A percentile compares a stretch with the other conserved stretches of the same genome.
Conservation (phyloP, 2,113 vertebrate genomes). For the Zootoca vivipara region DNA sequence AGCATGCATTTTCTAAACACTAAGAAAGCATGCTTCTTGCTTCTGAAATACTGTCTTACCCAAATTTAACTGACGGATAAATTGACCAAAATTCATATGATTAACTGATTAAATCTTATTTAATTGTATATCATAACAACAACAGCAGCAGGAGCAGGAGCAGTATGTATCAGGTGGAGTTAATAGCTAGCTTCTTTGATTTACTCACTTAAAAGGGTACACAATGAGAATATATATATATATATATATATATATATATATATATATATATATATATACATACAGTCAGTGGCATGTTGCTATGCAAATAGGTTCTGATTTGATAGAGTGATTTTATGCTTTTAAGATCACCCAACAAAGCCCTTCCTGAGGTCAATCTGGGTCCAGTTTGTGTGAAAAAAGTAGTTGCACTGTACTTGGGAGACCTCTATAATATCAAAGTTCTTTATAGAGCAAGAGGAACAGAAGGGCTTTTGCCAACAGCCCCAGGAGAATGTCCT, state of each 20-base stretch:
- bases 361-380: neutral
- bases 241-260: too few species aligned
- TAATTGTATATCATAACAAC: neutral
- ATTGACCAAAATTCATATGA: neutral
- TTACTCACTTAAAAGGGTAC: neutral
- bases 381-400: neutral
- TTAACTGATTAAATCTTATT: neutral
- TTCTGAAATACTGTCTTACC: neutral
- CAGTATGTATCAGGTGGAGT: neutral
- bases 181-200: neutral
- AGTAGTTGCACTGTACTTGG: too few species aligned
- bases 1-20: neutral
- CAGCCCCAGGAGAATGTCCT: neutral
- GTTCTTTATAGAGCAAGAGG: neutral
- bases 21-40: neutral
- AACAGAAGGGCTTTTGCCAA: slow-evolving; percentile 32
- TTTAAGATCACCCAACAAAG: neutral
- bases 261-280: neutral
- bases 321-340: neutral
- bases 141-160: neutral
- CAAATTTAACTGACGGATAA: neutral
- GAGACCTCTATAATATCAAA: neutral
- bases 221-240: too few species aligned
- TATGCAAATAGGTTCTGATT: neutral
- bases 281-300: neutral